These are phyloP conservation scores for Cirrhinus mrigala DNA, from an alignment of 2,797 vertebrate genomes.

Conservation along the genomic window DNA sequence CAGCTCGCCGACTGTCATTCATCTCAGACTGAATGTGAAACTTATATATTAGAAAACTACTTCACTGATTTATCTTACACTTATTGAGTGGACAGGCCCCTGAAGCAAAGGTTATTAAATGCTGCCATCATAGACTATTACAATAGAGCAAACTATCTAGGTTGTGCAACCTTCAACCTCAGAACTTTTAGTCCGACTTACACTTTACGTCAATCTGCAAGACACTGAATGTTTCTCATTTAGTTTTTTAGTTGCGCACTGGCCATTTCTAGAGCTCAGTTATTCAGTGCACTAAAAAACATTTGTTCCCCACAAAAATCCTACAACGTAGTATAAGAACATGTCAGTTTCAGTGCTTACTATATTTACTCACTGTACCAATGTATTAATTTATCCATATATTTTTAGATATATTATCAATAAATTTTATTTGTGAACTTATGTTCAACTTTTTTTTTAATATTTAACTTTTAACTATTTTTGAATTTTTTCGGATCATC, in stretches of 20 bases:
- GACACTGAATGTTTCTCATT: not conserved
- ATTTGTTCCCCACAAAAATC: not conserved
- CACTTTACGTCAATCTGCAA: not conserved
- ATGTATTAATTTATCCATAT: not conserved
- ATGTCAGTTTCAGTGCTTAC: not conserved
- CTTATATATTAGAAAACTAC: conserved; percentile 21
- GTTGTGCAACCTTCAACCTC: not conserved
- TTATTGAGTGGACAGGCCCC: conserved; percentile 4
- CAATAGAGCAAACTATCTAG: not conserved
- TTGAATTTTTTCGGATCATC: too few species aligned
- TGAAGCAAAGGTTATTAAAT: conserved; percentile 7
- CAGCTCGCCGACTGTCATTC: conserved; percentile 28
- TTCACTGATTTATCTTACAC: conserved; percentile 23
- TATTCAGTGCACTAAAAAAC: not conserved
- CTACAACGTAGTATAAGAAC: not conserved
- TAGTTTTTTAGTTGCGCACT: not conserved
- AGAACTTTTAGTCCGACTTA: not conserved
- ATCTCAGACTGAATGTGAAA: conserved; percentile 36
- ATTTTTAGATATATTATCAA: too few species aligned
- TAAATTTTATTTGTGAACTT: too few species aligned
- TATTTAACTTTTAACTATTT: too few species aligned
- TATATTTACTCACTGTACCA: not conserved
- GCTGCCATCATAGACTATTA: conserved; percentile 15
- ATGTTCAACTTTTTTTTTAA: too few species aligned
- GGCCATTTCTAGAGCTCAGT: not conserved